Conservation (phyloP, 2,797 vertebrate species). For the Hephaestus fuliginosus region DNA sequence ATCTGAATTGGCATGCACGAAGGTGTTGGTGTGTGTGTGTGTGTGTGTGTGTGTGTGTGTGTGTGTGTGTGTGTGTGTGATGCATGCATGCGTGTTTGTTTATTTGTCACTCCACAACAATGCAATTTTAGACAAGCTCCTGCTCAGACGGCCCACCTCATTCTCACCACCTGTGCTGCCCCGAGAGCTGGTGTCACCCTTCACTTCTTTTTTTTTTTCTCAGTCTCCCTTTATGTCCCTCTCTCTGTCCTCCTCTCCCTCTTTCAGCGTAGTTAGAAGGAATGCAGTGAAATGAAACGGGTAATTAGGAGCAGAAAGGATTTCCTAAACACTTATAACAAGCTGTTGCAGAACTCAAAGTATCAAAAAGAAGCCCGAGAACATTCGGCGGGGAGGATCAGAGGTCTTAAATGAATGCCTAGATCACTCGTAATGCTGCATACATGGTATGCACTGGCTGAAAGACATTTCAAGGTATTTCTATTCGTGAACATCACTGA, state of each 20-base stretch:
- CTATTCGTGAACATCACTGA: not conserved
- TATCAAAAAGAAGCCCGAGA: conserved; percentile 15
- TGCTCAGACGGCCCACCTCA: conserved; percentile 52
- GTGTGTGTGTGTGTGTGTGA: conserved; percentile 23
- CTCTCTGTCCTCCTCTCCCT: not conserved
- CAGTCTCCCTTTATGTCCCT: not conserved
- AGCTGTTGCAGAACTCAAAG: conserved; percentile 16
- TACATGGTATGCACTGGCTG: not conserved
- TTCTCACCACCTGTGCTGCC: conserved; percentile 57
- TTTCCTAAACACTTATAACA: conserved; percentile 45
- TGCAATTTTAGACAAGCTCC: conserved; percentile 62
- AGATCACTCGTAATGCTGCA: not conserved
- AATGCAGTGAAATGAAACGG: conserved; percentile 22
- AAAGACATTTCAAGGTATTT: conserved; percentile 13
- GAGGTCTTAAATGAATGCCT: conserved; percentile 18
- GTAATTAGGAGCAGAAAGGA: conserved; percentile 35
- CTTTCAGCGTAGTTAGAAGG: conserved; percentile 11
- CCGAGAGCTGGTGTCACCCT: conserved; percentile 38
- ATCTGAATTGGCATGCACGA: conserved; percentile 81
- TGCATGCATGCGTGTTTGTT: not conserved
- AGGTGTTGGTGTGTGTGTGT: conserved; percentile 60
- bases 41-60: conserved; percentile 8
- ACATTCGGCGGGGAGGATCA: conserved; percentile 26
- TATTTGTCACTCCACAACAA: conserved; percentile 61
- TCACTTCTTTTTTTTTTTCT: conserved; percentile 11